Percentiles rank a stretch among this genome's conserved stretches.
These are phyloP conservation scores for Lethocerus indicus DNA, from an alignment of 1,140 invertebrate genomes.

Conservation along the genomic window DNA sequence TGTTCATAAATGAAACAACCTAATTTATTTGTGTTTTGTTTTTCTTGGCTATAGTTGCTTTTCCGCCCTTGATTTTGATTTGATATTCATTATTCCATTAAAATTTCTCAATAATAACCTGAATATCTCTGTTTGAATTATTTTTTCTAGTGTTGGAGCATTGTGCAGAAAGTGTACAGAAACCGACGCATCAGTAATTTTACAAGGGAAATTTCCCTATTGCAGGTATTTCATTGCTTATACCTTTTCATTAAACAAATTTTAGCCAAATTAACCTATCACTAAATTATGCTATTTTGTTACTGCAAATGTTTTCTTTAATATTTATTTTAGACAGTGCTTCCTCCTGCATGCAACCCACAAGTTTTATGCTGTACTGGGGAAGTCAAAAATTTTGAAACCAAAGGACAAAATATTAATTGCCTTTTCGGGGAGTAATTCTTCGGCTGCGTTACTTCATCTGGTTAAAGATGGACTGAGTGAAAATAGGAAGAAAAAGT, in stretches of 20 bases:
- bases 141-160: constrained; percentile 22
- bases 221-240: constrained; percentile 25
- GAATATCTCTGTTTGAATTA: too few relatives aligned
- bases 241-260: background rate
- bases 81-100: too few relatives aligned
- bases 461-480: constrained; percentile 43
- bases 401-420: constrained; percentile 49
- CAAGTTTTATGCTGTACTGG: constrained; percentile 67
- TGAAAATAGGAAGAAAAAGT: constrained; percentile 46
- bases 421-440: constrained; percentile 44
- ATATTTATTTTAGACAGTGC: constrained; percentile 30
- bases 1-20: too few relatives aligned
- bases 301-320: background rate
- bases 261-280: background rate
- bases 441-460: constrained; percentile 48
- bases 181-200: constrained; percentile 25
- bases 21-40: too few relatives aligned
- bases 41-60: too few relatives aligned
- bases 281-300: background rate
- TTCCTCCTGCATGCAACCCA: constrained; percentile 48
- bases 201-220: constrained; percentile 40
- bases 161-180: constrained; percentile 40
- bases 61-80: too few relatives aligned
- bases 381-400: constrained; percentile 55
- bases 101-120: too few relatives aligned